Evolutionary conservation across 2,113 vertebrate genomes (phyloP).

Genomic region (Camelus dromedarius): DNA sequence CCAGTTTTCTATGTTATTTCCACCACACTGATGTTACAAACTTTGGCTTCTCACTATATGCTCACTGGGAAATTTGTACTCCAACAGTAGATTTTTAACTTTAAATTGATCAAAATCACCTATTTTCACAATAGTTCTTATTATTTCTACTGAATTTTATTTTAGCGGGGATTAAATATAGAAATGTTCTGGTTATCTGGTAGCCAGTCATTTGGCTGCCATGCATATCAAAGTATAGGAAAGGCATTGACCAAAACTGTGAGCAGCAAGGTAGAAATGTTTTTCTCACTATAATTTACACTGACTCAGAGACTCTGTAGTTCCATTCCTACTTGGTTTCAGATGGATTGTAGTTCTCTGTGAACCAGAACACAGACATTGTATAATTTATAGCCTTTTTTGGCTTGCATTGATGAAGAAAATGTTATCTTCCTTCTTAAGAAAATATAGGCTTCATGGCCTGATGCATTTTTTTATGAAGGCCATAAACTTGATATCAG

Average conservation of each 20-base stretch:
- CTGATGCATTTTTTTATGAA: constrained; percentile 43
- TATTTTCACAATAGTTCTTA: not conserved
- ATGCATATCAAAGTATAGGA: not conserved
- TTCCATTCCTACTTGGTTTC: constrained; percentile 27
- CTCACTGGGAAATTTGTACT: not conserved
- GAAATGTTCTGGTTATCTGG: not conserved
- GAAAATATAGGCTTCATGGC: constrained; percentile 57
- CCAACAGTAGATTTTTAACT: constrained; percentile 7
- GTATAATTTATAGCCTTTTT: constrained; percentile 71
- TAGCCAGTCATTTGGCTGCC: not conserved
- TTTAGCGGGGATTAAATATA: constrained; percentile 12
- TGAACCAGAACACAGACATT: constrained; percentile 35
- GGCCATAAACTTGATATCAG: constrained; percentile 29
- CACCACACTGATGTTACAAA: not conserved
- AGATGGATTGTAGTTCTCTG: constrained; percentile 51
- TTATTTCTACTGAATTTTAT: constrained; percentile 47
- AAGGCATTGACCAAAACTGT: not conserved
- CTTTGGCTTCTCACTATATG: not conserved
- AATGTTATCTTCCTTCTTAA: constrained; percentile 64
- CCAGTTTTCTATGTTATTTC: constrained; percentile 53
- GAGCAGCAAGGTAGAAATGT: not conserved
- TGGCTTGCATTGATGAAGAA: constrained; percentile 52
- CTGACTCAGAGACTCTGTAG: not conserved
- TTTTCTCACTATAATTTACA: constrained; percentile 27
- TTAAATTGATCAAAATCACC: not conserved